Percentiles rank a stretch among this genome's conserved stretches.
These are phyloP conservation scores for Sebastes paucispinis DNA, from an alignment of 2,797 vertebrate species.

Conservation along the genomic window DNA sequence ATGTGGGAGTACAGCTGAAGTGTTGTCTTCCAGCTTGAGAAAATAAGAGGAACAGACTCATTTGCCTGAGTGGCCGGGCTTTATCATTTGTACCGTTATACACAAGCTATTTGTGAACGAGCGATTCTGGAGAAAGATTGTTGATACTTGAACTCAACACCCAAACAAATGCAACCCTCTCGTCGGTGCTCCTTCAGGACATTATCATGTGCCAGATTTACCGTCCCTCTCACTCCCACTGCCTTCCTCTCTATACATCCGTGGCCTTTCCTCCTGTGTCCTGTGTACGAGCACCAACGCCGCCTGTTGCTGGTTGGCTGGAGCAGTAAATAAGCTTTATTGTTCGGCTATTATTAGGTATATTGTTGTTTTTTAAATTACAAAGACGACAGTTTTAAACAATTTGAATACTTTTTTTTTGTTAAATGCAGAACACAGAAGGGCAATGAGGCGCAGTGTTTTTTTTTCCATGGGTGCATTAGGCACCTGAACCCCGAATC, in stretches of 20 bases:
- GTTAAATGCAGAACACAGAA: too few species aligned
- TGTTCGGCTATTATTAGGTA: too few species aligned
- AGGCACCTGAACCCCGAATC: neutral
- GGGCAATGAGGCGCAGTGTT: too few species aligned
- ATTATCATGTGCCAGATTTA: neutral
- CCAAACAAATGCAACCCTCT: too few species aligned
- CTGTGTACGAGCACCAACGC: too few species aligned
- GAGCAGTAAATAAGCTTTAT: too few species aligned
- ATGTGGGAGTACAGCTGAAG: constrained; percentile 13
- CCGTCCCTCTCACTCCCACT: neutral
- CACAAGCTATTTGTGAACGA: neutral
- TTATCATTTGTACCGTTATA: neutral
- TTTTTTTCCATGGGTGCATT: neutral
- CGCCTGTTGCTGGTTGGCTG: too few species aligned
- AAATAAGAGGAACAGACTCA: neutral
- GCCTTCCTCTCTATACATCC: neutral
- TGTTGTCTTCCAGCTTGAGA: neutral
- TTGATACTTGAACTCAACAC: neutral
- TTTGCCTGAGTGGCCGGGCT: constrained; percentile 1
- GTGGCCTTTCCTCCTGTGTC: too few species aligned
- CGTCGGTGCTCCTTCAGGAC: neutral
- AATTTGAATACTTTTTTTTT: too few species aligned
- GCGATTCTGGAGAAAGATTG: neutral
- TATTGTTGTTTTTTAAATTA: too few species aligned
- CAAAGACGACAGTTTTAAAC: too few species aligned